Evolutionary conservation across 2,113 vertebrate species (phyloP), one percentile per base, ranked within the genome.

Genomic region (Oceanodroma tethys): DNA sequence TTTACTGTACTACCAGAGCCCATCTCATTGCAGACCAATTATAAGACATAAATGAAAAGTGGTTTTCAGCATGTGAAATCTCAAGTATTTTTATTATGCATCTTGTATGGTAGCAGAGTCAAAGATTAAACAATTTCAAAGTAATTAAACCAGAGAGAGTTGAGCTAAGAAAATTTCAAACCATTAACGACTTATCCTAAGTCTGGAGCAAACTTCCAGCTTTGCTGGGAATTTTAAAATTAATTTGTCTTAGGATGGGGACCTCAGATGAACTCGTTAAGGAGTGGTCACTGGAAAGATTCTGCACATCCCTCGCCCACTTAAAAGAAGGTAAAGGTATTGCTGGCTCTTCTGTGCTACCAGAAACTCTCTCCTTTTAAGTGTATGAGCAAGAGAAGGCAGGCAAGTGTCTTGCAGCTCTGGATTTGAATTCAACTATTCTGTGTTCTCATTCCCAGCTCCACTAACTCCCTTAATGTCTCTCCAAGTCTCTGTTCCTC

Each of bases 41-140:
- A 96, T 45, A 86, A 89, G 60, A 75, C 79, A 30, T 81, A 93
- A 97, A 94, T 75, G 78, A 91, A 90, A 96, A 91, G 78, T 75
- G 52, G 16, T 67, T 88, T 63, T 42, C 86, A 81, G 81, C 66
- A 30, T 76, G 21, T 92, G 59, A 96, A 87, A 82, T 93, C 80
- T 95, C 74, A 90, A 82, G 93, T 91, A 76, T 29, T 79, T 91
- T 82, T 36, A 55, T 81, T 88, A 53, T 32, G 62, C 59, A 62
- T 78, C 76, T 48, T 88, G 56, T 52, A 88, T 34, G 26, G 86
- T 72, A 86, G 72, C 52, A 45, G 72, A 66, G 78, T 90, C 58
- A 97, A 94, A 86, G 60, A 95, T 93, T 84, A 89, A 96, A 88
- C 36, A 86, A 91, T 96, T 94, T 73, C 73, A 67, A 95, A 73